Evolutionary conservation across 2,113 vertebrate species (phyloP), one percentile per base, ranked within the genome.

Genomic region (Myotis brandtii): DNA sequence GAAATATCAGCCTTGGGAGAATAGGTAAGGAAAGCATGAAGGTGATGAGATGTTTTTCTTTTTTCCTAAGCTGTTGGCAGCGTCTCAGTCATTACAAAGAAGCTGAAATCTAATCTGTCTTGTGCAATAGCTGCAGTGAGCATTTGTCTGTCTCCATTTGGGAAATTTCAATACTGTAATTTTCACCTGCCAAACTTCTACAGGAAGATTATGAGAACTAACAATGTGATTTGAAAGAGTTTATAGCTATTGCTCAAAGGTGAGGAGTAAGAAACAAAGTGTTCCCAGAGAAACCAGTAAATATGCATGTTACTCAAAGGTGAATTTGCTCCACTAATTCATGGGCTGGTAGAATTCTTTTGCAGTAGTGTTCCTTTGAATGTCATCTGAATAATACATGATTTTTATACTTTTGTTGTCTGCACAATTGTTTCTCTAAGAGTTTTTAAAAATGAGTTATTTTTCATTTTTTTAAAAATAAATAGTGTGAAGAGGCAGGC

Each of bases 351-450:
- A 64, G 72, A 79, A 83, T 77, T 80, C 64, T 96, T 93, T 86
- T 92, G 32, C 56, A 64, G 16, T 56, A 91, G 34, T 66, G 54
- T 89, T 54, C 79, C 56, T 96, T 93, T 95, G 89, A 93, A 97
- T 95, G 43, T 89, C 93, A 83, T 80, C 56, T 93, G 82, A 94
- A 96, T 96, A 96, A 97, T 94, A 91, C 94, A 93, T 94, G 82
- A 94, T 86, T 80, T 86, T 56, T 48, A 43, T 86, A 75, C n/a
- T 59, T 96, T 89, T 80, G 46, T 89, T 96, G 52, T 91, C 95
- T 89, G 62, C n/a, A 73, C 56, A 91, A 43, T 86, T 85, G 56
- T 54, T 59, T 82, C 48, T 93, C 70, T 94, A 64, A 91, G 62
- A 86, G 34, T 93, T 96, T 92, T 88, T 77, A 96, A 91, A 64